Conservation (phyloP, 2,797 vertebrate species). For the Poliocrania exsul region DNA sequence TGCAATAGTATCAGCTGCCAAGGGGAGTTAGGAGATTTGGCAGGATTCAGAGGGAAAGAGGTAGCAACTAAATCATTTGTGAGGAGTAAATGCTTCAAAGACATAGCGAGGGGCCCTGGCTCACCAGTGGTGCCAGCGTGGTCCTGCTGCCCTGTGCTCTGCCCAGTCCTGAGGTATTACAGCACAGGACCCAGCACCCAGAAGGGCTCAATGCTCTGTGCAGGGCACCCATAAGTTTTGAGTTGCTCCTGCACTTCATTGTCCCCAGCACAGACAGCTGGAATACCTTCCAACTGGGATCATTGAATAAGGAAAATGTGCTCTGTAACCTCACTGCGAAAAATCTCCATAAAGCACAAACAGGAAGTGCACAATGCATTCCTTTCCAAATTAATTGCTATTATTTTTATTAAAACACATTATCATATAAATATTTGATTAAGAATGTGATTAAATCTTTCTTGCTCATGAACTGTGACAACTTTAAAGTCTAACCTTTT, state of each 20-base stretch:
- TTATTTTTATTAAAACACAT: conserved; percentile 74
- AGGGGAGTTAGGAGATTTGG: conserved; percentile 11
- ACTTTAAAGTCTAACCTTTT: conserved; percentile 73
- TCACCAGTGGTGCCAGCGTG: fast-evolving
- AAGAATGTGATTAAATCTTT: conserved; percentile 71
- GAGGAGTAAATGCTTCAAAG: background rate
- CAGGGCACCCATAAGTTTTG: background rate
- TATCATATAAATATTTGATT: conserved; percentile 77
- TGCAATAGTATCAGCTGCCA: background rate
- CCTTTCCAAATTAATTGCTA: conserved; percentile 65
- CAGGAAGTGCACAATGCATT: conserved; percentile 30
- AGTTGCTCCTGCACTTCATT: background rate
- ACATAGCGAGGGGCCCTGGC: background rate
- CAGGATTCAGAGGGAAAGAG: background rate
- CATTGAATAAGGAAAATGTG: background rate
- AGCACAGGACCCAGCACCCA: background rate
- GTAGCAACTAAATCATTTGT: conserved; percentile 1
- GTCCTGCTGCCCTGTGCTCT: fast-evolving
- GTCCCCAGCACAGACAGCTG: background rate
- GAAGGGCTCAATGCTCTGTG: background rate
- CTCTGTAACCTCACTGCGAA: background rate
- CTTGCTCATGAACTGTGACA: conserved; percentile 71
- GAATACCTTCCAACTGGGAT: background rate
- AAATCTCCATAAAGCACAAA: background rate
- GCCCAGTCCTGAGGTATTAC: fast-evolving